Evolutionary conservation across 2,797 vertebrate species (phyloP).

Genomic region (Distichodus sexfasciatus): DNA sequence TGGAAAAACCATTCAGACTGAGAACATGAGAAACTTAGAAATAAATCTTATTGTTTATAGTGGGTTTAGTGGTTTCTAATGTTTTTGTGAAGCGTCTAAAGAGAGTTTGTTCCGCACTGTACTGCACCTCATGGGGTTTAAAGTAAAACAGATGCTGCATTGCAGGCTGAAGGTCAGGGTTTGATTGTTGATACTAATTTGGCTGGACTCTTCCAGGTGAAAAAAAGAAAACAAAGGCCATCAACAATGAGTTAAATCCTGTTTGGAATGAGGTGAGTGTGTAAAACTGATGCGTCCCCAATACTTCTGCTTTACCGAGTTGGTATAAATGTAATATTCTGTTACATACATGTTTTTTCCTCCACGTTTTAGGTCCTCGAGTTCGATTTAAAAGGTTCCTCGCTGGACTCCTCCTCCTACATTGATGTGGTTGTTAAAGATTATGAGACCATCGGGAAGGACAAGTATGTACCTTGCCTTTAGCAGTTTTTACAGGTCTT

Average conservation of each 20-base stretch:
- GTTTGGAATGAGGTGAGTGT: slow-evolving; percentile 92
- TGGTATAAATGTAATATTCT: too few species aligned
- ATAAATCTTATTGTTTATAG: not conserved
- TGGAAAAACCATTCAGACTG: not conserved
- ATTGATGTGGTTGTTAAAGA: slow-evolving; percentile 89
- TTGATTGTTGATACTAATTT: slow-evolving; percentile 10
- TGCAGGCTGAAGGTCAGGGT: not conserved
- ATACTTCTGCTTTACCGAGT: too few species aligned
- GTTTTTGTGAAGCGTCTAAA: too few species aligned
- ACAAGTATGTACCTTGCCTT: slow-evolving; percentile 83
- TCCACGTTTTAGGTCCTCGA: slow-evolving; percentile 79
- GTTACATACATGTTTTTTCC: not conserved
- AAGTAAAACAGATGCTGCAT: not conserved
- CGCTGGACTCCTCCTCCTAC: slow-evolving; percentile 84
- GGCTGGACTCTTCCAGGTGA: slow-evolving; percentile 77
- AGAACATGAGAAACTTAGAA: not conserved
- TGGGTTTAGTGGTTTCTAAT: too few species aligned
- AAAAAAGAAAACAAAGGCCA: slow-evolving; percentile 94
- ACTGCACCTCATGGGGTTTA: too few species aligned
- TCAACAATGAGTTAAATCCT: slow-evolving; percentile 90
- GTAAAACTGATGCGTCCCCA: not conserved
- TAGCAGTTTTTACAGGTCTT: not conserved
- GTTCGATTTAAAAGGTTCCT: slow-evolving; percentile 87
- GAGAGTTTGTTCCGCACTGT: too few species aligned
- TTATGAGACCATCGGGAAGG: slow-evolving; percentile 94